A percentile compares a stretch with the other conserved stretches of the same genome.
phyloP scores from a whole-genome alignment of 2,113 vertebrate genomes.

The Pseudopodoces humilis region DNA sequence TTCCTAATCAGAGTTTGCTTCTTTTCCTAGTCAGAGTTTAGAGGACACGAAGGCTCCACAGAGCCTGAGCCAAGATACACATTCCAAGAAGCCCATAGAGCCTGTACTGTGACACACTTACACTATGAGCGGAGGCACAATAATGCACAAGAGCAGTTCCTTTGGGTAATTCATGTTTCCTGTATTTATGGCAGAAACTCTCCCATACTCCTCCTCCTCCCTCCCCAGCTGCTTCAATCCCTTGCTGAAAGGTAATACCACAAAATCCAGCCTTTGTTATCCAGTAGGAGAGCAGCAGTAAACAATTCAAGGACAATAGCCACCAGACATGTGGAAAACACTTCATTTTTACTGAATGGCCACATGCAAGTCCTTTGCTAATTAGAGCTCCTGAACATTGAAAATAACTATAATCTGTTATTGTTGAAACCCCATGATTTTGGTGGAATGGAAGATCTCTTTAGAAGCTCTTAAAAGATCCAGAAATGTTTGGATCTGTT shows the following conservation, averaged over 20 bases:
- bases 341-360: neutral
- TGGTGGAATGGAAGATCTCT: neutral
- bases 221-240: neutral
- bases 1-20: neutral
- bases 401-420: neutral
- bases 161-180: neutral
- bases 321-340: slow-evolving; percentile 16
- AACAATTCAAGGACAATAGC: neutral
- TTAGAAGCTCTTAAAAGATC: neutral
- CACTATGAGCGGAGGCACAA: neutral
- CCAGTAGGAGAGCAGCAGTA: slow-evolving; percentile 4
- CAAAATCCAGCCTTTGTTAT: slow-evolving; percentile 28
- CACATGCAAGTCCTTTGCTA: neutral
- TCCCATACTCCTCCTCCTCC: neutral
- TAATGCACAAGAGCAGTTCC: neutral
- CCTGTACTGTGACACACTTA: neutral
- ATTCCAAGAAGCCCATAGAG: neutral
- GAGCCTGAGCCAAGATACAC: neutral
- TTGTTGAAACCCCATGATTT: neutral
- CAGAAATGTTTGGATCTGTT: fast-evolving
- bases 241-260: neutral
- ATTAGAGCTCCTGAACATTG: neutral
- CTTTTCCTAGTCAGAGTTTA: neutral
- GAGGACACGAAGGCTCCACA: fast-evolving
- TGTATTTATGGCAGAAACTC: neutral